These are phyloP conservation scores for Meiosimyza platycephala DNA, from an alignment of 2,888 invertebrate species.

Conservation along the genomic window DNA sequence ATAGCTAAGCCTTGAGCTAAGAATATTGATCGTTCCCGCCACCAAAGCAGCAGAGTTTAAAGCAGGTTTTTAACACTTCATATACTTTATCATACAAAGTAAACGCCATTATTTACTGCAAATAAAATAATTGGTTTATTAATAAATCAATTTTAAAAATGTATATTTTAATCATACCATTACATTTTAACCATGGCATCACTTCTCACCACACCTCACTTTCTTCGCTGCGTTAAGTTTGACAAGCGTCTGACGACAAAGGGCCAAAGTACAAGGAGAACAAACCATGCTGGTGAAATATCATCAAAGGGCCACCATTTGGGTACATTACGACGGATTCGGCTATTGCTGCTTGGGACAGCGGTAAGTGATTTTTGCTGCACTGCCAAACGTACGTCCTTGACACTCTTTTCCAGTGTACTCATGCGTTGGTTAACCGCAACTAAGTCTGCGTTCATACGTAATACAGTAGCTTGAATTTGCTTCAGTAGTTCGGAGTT, in stretches of 20 bases:
- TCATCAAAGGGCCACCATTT: conserved; percentile 75
- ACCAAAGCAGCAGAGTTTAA: conserved; percentile 13
- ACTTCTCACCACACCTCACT: conserved; percentile 24
- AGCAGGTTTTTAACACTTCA: conserved; percentile 2
- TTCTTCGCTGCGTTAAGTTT: conserved; percentile 44
- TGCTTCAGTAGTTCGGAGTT: conserved; percentile 60
- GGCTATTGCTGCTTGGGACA: conserved; percentile 25
- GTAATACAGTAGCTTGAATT: conserved; percentile 59
- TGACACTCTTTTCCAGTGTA: conserved; percentile 58
- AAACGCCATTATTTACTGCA: conserved; percentile 6
- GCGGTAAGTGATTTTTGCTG: conserved; percentile 34
- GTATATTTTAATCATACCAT: not conserved
- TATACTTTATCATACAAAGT: not conserved
- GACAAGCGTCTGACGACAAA: conserved; percentile 57
- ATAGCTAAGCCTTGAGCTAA: conserved; percentile 10
- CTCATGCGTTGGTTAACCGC: conserved; percentile 60
- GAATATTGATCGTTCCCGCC: conserved; percentile 5
- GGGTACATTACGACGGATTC: conserved; percentile 58
- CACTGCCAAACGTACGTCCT: conserved; percentile 53
- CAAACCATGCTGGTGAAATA: conserved; percentile 68
- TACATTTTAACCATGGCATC: not conserved
- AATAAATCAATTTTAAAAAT: not conserved
- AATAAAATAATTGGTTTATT: not conserved
- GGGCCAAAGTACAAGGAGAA: conserved; percentile 64
- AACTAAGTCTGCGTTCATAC: conserved; percentile 62